Evolutionary conservation across 92 coral and sea anemone genomes (phyloP).

Genomic region (Epizoanthus rinbou): DNA sequence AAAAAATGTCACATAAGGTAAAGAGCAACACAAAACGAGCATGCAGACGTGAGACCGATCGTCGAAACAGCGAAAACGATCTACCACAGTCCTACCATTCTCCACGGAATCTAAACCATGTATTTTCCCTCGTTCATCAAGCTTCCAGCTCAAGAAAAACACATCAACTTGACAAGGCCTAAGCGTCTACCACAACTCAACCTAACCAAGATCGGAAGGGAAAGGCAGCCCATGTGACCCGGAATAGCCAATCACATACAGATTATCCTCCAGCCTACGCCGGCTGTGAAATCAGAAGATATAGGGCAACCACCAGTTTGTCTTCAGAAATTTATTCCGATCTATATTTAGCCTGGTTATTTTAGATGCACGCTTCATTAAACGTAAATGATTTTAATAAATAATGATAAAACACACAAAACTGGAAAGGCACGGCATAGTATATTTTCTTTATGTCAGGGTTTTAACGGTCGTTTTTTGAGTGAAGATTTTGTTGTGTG

Average conservation of each 20-base stretch:
- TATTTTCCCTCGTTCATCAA: slow-evolving; percentile 39
- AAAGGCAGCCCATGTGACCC: slow-evolving; percentile 79
- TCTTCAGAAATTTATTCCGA: slow-evolving; percentile 28
- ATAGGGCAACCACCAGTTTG: background rate
- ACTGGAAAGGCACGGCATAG: background rate
- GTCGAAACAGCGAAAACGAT: slow-evolving; percentile 28
- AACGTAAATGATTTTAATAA: slow-evolving; percentile 12
- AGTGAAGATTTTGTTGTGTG: slow-evolving; percentile 8
- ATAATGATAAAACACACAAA: slow-evolving; percentile 25
- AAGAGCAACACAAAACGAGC: slow-evolving; percentile 37
- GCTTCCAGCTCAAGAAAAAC: slow-evolving; percentile 57
- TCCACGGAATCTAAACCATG: background rate
- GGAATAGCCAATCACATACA: slow-evolving; percentile 70
- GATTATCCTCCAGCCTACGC: slow-evolving; percentile 44
- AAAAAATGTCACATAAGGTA: slow-evolving; percentile 54
- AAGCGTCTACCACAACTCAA: slow-evolving; percentile 67
- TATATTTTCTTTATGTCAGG: background rate
- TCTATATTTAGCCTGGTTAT: slow-evolving; percentile 34
- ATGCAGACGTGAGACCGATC: slow-evolving; percentile 23
- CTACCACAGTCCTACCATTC: slow-evolving; percentile 42
- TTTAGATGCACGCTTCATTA: slow-evolving; percentile 31
- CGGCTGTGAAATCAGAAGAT: slow-evolving; percentile 46
- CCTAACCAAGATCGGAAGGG: slow-evolving; percentile 85
- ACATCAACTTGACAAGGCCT: slow-evolving; percentile 64
- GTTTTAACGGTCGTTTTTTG: slow-evolving; percentile 14